Evolutionary conservation across 1,140 invertebrate species (phyloP).

Genomic region (Drosophila hydei): DNA sequence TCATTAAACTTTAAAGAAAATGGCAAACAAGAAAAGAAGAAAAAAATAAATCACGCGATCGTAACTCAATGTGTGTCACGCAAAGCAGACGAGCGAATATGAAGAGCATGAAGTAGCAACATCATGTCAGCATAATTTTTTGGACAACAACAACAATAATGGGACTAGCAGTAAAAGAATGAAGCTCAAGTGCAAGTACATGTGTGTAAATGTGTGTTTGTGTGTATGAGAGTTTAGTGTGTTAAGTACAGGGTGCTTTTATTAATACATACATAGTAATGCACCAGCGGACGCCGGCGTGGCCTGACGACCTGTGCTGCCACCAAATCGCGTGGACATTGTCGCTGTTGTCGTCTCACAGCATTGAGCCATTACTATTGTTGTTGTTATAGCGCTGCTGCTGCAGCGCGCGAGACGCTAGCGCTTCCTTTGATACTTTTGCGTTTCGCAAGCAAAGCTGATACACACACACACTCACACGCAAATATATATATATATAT

Average conservation of each 20-base stretch:
- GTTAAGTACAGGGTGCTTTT: conserved; percentile 36
- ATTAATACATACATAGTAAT: conserved; percentile 41
- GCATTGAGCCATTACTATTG: conserved; percentile 57
- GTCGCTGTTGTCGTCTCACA: conserved; percentile 47
- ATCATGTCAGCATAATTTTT: conserved; percentile 31
- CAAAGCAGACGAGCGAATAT: background rate
- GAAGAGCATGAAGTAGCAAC: background rate
- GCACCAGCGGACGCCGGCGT: conserved; percentile 12
- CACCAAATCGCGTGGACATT: conserved; percentile 41
- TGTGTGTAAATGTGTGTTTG: conserved; percentile 10
- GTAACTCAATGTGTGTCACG: conserved; percentile 37
- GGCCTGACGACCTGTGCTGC: conserved; percentile 9
- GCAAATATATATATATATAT: background rate
- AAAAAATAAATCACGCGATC: conserved; percentile 26
- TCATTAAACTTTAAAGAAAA: conserved; percentile 42
- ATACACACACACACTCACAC: conserved; percentile 2
- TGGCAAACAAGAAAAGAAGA: background rate
- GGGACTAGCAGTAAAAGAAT: conserved; percentile 3
- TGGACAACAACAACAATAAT: conserved; percentile 9
- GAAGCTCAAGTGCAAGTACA: conserved; percentile 34
- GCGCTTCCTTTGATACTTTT: conserved; percentile 1
- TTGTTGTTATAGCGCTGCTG: background rate
- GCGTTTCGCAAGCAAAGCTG: conserved; percentile 10
- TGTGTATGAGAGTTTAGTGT: conserved; percentile 16
- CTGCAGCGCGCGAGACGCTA: conserved; percentile 16